Evolutionary conservation across 2,113 vertebrate genomes (phyloP).

Genomic region (Tretioscincus oriximinensis): DNA sequence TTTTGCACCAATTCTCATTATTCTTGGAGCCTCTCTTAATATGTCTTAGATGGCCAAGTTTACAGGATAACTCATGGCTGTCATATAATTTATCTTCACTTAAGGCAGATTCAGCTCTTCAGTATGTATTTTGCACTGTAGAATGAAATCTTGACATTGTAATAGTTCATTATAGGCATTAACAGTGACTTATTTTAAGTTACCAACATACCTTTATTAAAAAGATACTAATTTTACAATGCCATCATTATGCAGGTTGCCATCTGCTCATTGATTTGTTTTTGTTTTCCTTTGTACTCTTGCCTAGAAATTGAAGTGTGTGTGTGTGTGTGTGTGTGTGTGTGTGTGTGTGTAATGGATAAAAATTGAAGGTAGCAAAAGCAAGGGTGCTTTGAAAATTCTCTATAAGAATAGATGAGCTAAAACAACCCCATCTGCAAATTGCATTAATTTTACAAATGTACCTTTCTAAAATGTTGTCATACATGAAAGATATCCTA

Average conservation of each 20-base stretch:
- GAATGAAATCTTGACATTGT: neutral
- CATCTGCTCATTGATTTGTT: slow-evolving; percentile 25
- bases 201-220: slow-evolving; percentile 33
- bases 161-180: neutral
- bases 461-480: slow-evolving; percentile 46
- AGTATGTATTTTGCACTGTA: neutral
- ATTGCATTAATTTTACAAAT: slow-evolving; percentile 50
- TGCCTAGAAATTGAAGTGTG: no score
- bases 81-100: neutral
- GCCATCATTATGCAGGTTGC: neutral
- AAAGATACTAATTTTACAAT: slow-evolving; percentile 18
- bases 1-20: neutral
- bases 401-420: slow-evolving; percentile 22
- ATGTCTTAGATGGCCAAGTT: neutral
- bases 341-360: no score
- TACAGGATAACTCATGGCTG: neutral
- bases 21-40: neutral
- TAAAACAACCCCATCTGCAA: slow-evolving; percentile 43
- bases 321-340: no score
- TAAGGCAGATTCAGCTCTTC: neutral
- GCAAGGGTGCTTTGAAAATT: neutral
- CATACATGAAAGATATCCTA: slow-evolving; percentile 53
- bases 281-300: neutral
- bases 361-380: neutral
- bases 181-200: slow-evolving; percentile 3